Conservation (phyloP, 2,888 invertebrate genomes). For the Autographa pulchrina region DNA sequence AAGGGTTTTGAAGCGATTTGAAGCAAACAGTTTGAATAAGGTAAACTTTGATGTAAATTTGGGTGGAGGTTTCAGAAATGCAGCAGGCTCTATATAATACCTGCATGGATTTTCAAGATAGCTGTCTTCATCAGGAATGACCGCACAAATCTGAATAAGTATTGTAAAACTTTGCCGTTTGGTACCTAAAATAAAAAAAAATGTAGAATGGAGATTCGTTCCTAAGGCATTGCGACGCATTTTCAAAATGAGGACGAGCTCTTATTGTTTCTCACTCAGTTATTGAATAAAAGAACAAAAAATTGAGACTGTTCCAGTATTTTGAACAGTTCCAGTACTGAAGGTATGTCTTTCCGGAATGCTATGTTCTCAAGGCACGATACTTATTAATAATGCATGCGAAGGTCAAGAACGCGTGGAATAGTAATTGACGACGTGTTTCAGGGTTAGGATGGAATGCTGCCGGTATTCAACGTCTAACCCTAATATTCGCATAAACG, state of each 20-base stretch:
- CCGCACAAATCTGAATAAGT: no score
- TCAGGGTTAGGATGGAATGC: constrained; percentile 20
- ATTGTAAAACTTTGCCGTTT: no score
- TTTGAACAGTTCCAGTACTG: not conserved
- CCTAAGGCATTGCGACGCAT: no score
- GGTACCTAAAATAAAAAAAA: no score
- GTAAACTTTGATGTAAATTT: not conserved
- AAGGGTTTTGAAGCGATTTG: not conserved
- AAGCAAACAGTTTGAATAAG: not conserved
- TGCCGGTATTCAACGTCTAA: constrained; percentile 8
- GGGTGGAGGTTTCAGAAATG: not conserved
- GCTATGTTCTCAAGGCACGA: constrained; percentile 23
- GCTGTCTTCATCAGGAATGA: no score
- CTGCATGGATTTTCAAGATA: no score
- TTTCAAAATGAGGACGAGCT: no score
- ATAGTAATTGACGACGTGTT: constrained; percentile 50
- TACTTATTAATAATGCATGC: constrained; percentile 37
- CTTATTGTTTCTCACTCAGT: no score
- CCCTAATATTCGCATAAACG: not conserved
- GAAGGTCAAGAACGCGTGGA: constrained; percentile 33
- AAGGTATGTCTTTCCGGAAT: not conserved
- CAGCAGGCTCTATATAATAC: no score
- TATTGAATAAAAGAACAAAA: not conserved
- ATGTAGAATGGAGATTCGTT: no score
- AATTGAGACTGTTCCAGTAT: not conserved